A percentile compares a stretch with the other conserved stretches of the same genome.
Evolutionary conservation across 2,888 invertebrate species (phyloP).

Genomic region (Leptarthrus brevirostris): DNA sequence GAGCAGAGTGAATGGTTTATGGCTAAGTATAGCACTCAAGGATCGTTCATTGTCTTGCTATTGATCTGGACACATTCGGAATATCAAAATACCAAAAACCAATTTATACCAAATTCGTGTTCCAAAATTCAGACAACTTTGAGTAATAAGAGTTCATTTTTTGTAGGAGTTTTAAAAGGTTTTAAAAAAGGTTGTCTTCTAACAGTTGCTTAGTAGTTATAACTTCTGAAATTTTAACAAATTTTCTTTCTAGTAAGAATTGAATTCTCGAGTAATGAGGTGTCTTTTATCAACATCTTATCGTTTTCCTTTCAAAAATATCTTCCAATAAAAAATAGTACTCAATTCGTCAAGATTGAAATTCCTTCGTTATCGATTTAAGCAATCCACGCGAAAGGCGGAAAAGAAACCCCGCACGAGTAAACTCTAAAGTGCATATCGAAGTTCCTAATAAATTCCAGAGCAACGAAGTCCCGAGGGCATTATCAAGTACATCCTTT

Average conservation of each 20-base stretch:
- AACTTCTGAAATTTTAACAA: too few relatives aligned
- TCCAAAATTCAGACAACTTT: too few relatives aligned
- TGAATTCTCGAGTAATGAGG: too few relatives aligned
- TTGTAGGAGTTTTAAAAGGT: too few relatives aligned
- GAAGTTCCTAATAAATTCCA: slow-evolving; percentile 1
- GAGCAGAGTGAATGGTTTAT: slow-evolving; percentile 3
- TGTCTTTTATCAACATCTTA: too few relatives aligned
- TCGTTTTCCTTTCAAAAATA: too few relatives aligned
- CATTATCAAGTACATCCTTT: neutral
- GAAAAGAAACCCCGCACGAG: neutral
- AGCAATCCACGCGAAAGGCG: neutral
- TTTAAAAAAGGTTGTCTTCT: too few relatives aligned
- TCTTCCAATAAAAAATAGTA: neutral
- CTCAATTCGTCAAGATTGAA: neutral
- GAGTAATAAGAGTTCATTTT: too few relatives aligned
- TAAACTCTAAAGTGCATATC: neutral
- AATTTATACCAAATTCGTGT: too few relatives aligned
- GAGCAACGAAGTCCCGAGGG: neutral
- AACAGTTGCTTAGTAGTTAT: too few relatives aligned
- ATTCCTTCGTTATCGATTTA: neutral
- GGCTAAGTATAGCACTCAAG: slow-evolving; percentile 7
- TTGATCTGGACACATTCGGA: slow-evolving; percentile 25
- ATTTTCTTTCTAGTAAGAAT: too few relatives aligned
- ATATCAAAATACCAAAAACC: slow-evolving; percentile 13
- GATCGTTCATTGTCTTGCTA: slow-evolving; percentile 19